phyloP scores from a whole-genome alignment of 2,113 vertebrate species.

The Aythya baeri region DNA sequence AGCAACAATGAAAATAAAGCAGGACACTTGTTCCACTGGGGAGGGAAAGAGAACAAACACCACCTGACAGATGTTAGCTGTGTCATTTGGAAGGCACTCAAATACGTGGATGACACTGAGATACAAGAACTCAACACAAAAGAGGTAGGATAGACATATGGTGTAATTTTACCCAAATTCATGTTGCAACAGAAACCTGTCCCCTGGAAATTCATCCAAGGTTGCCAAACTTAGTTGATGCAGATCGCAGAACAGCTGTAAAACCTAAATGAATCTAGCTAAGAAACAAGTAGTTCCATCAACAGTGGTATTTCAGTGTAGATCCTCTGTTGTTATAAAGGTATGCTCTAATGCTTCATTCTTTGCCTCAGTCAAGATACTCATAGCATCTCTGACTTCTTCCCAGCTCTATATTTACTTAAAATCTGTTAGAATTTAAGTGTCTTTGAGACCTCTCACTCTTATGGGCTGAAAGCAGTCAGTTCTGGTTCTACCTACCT shows the following conservation, averaged over 20 bases:
- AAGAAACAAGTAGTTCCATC: background rate
- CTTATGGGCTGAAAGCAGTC: background rate
- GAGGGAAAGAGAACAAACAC: constrained; percentile 24
- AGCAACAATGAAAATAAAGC: constrained; percentile 10
- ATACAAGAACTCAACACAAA: background rate
- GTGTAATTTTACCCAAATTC: background rate
- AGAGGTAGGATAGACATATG: background rate
- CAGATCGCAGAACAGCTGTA: background rate
- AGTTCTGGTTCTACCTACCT: background rate
- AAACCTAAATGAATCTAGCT: background rate
- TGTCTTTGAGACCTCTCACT: background rate
- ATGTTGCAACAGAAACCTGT: background rate
- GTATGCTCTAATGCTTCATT: background rate
- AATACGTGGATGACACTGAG: background rate
- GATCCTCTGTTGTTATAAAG: background rate
- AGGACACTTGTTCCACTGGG: background rate
- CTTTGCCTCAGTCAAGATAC: background rate
- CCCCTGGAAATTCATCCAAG: background rate
- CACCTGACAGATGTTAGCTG: constrained; percentile 50
- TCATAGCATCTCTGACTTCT: background rate
- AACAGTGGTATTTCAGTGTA: background rate
- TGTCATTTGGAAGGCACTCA: constrained; percentile 5
- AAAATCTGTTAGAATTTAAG: background rate
- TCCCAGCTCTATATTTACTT: background rate
- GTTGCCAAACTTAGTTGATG: background rate